Base-by-base conservation (phyloP, 1,140 invertebrate species). In the Chironomus striatipennis region DNA sequence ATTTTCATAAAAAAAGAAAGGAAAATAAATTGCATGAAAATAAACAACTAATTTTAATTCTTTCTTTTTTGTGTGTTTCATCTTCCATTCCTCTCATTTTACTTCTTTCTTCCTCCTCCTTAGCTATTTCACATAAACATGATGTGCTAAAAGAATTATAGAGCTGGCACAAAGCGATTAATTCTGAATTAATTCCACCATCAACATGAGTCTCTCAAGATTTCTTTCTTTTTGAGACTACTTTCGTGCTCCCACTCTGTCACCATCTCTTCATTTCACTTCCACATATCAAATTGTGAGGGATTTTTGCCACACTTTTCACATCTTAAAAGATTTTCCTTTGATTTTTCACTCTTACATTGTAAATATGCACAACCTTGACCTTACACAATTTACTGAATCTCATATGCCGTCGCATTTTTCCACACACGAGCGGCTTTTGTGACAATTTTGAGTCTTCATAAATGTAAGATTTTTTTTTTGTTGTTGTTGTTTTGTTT, bases 141-240 rank as follows among this genome's bases (percentile, higher is more conserved):
- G 47, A 57, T n/a, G 47, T 57, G 47, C n/a, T 57, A 57, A 57
- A 57, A 57, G 47, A 57, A 57, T 57, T 57, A 57, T 12, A 57
- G 12, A n/a, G 47, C n/a, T 57, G 47, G 47, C 47, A 57, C 47
- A 12, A 57, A n/a, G 47, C 47, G 47, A 57, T 57, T 57, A 57
- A 57, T 57, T 57, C 12, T 57, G 47, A 57, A 57, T 57, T 15
- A 57, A 57, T 12, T 12, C 47, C 12, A n/a, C 47, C 12, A 57
- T 57, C 9, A 15, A 57, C 12, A 57, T 47, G 43, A 47, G 15
- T 12, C 8, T 5, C 15, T 47, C 8, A 47, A 47, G 42, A 6
- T n/a, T n/a, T 2, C 24, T 2, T 2, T 34, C 24, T 34, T 34
- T 34, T 1, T 34, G 24, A 2, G 24, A 34, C 24, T 34, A 34